A percentile compares a stretch with the other conserved stretches of the same genome.
Evolutionary conservation across 1,140 invertebrate species (phyloP).

Genomic region (Lysiphlebus fabarum): DNA sequence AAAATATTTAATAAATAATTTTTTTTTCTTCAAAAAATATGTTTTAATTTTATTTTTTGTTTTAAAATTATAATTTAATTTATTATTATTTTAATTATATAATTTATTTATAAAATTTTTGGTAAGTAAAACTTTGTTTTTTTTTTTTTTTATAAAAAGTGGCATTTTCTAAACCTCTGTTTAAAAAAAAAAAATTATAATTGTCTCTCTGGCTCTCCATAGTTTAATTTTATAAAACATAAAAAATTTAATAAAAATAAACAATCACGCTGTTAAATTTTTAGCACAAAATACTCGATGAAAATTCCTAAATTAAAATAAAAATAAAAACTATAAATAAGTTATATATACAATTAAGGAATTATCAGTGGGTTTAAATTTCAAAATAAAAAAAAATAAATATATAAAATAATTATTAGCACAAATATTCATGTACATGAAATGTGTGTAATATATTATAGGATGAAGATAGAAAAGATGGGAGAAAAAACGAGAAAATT

Average conservation of each 20-base stretch:
- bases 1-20: conserved; percentile 24
- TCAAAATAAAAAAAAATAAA: conserved; percentile 9
- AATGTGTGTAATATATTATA: conserved; percentile 54
- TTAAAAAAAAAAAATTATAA: conserved; percentile 4
- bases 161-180: conserved; percentile 22
- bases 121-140: too few species aligned
- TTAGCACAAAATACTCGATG: conserved; percentile 16
- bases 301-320: conserved; percentile 12
- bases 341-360: too few species aligned
- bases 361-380: conserved; percentile 1
- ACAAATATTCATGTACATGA: conserved; percentile 17
- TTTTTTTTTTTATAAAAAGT: conserved; percentile 20
- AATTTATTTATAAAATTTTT: conserved; percentile 4
- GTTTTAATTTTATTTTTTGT: conserved; percentile 18
- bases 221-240: conserved; percentile 4
- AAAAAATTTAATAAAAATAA: neutral
- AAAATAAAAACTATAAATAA: neutral
- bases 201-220: conserved; percentile 23
- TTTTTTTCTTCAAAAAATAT: conserved; percentile 21
- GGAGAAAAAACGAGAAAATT: conserved; percentile 68
- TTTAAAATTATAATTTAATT: conserved; percentile 4
- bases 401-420: conserved; percentile 6
- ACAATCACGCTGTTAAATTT: conserved; percentile 10
- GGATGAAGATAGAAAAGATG: conserved; percentile 67
- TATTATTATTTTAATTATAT: neutral